Percentiles rank a stretch among this genome's conserved stretches.
These are phyloP conservation scores for Megaceryle torquata DNA, from an alignment of 2,113 vertebrate species.

Conservation along the genomic window DNA sequence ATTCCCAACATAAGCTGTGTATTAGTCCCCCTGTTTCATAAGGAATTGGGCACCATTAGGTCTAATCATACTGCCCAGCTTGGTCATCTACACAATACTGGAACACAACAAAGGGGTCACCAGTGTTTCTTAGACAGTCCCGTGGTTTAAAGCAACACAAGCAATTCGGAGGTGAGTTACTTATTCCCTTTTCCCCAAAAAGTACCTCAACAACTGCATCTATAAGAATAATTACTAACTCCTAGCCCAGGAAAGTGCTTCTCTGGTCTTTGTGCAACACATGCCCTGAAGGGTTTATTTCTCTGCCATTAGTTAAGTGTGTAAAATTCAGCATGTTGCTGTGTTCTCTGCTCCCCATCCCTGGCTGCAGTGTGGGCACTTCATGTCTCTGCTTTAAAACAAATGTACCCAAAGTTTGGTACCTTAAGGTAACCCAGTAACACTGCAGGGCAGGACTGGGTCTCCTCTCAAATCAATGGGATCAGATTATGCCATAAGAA, in stretches of 20 bases:
- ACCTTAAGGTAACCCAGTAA: not conserved
- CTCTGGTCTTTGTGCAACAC: not conserved
- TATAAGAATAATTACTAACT: not conserved
- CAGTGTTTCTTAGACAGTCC: not conserved
- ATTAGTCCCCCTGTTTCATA: accelerated
- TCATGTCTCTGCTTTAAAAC: not conserved
- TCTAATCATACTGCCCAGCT: not conserved
- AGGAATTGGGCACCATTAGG: not conserved
- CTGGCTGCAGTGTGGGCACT: not conserved
- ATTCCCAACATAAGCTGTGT: not conserved
- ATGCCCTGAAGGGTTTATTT: not conserved
- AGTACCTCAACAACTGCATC: not conserved
- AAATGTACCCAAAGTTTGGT: not conserved
- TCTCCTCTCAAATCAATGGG: not conserved
- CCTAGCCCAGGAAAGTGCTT: not conserved
- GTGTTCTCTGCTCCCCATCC: not conserved
- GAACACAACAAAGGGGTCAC: not conserved
- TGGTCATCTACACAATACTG: not conserved
- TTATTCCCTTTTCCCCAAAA: not conserved
- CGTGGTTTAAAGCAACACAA: not conserved
- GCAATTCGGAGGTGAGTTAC: not conserved
- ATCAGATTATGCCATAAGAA: not conserved
- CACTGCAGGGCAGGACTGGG: not conserved
- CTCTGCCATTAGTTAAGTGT: not conserved
- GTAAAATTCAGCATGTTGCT: not conserved